Conservation (phyloP, 2,113 vertebrate genomes). For the Crotalus horridus region DNA sequence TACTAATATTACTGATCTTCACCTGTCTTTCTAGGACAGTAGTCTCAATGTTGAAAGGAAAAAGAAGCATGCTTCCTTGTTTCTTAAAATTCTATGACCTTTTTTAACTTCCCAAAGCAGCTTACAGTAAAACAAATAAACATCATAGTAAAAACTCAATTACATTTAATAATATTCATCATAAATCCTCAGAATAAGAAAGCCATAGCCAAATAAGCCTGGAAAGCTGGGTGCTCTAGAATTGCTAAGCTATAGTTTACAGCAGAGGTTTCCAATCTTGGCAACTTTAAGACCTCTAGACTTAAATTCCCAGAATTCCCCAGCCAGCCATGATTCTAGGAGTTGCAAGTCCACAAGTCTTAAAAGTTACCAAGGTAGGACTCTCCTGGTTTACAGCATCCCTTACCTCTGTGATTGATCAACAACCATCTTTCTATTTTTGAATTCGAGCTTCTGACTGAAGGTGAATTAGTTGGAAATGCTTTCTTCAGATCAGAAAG, state of each 20-base stretch:
- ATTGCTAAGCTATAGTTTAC: background rate
- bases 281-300: background rate
- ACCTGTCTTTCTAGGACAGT: background rate
- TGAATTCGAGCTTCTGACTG: background rate
- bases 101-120: background rate
- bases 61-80: background rate
- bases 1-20: background rate
- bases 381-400: background rate
- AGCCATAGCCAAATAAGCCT: background rate
- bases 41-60: background rate
- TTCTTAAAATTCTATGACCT: background rate
- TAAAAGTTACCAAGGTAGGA: background rate
- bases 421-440: background rate
- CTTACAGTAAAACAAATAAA: background rate
- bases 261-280: background rate
- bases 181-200: background rate
- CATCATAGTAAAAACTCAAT: background rate
- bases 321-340: background rate
- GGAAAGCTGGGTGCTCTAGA: background rate
- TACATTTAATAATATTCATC: background rate
- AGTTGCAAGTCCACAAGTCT: background rate
- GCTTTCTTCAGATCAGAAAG: background rate
- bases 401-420: background rate
- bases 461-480: background rate
- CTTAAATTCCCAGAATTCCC: background rate